Percentiles rank a stretch among this genome's conserved stretches.
Evolutionary conservation across 2,113 vertebrate species (phyloP).

Genomic region (Synodontis membranacea): DNA sequence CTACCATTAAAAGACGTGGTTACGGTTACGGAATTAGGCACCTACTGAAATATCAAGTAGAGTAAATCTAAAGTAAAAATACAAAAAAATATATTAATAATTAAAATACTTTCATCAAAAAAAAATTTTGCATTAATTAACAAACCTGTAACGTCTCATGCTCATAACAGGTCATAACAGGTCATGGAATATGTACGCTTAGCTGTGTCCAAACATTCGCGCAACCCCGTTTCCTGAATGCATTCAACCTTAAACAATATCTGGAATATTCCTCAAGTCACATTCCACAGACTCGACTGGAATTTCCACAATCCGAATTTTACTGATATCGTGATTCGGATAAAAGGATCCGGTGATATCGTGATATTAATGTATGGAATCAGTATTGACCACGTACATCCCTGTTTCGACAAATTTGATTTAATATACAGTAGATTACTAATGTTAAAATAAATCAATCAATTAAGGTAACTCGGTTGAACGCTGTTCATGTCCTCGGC

Average conservation of each 20-base stretch:
- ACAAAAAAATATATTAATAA: no score
- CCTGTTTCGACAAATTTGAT: not conserved
- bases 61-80: no score
- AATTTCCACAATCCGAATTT: not conserved
- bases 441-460: not conserved
- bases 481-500: not conserved
- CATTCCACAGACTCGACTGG: not conserved
- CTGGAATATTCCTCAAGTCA: not conserved
- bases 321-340: no score
- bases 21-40: not conserved
- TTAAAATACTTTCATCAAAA: not conserved
- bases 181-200: not conserved
- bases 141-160: not conserved
- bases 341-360: not conserved
- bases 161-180: not conserved
- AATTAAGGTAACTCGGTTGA: not conserved
- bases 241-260: not conserved
- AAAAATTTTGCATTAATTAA: not conserved
- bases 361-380: not conserved
- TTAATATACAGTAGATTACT: not conserved
- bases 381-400: not conserved
- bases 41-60: not conserved
- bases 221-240: not conserved
- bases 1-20: not conserved
- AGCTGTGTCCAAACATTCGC: not conserved